Base-by-base conservation (phyloP, 1,140 invertebrate genomes). In the Ctenoplectra terminalis region DNA sequence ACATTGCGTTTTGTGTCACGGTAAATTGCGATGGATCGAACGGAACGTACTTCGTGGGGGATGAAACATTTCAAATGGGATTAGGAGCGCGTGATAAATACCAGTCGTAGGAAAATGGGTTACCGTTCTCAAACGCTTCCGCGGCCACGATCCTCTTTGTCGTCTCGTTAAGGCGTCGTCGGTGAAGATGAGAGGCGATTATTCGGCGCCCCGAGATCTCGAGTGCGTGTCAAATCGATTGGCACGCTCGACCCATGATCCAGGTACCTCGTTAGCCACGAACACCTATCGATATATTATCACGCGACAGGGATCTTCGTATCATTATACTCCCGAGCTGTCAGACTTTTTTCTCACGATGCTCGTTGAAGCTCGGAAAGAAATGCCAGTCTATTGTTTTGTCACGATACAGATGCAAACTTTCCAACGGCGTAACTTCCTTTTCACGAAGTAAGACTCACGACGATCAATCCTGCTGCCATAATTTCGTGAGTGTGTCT, bases 241-340 rank as follows among this genome's bases (percentile, higher is more conserved):
- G 83, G 48, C 75, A 73, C 61, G 83, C 74, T 84, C 69, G 69
- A 79, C 64, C 48, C 81, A 29, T 79, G 83, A 84, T 84, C 69
- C 74, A 54, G 71, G 78, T 84, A 48, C 77, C 83, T 85, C 63
- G 82, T 80, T 77, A 85, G 48, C 83, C 31, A 29, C 48, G 67
- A 69, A 50, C 74, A 80, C 64, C 82, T 80, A 85, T 85, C 71
- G 82, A 85, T 84, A 71, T 66, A 66, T 83, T 84, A 80, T 85
- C 75, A 72, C 61, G 40, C 66, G 75, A 78, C 75, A 70, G 75
- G 60, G 50, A 66, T 83, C 52, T 37, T 74, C 54, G 50, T 84
- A 69, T 84, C 72, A 66, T 74, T 80, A 71, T 40, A 52, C 48
- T 67, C 40, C 52, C 20, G 1, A 37, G 56, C 37, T 72, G 70